A percentile compares a stretch with the other conserved stretches of the same genome.
Conservation (phyloP, 2,113 vertebrate species). For the Eptesicus fuscus region DNA sequence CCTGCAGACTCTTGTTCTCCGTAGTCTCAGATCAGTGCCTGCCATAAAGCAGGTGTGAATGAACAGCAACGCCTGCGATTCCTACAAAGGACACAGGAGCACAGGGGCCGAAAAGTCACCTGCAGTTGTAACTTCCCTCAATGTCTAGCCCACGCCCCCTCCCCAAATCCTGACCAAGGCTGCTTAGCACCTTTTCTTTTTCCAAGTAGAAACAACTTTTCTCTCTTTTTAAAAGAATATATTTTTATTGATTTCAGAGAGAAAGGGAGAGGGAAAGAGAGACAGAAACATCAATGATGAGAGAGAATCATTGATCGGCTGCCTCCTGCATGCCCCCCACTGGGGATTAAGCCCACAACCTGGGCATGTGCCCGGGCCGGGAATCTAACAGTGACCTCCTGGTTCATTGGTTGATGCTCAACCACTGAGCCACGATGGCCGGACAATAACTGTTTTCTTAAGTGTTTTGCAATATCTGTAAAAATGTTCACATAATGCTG, state of each 20-base stretch:
- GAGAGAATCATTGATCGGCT: too few species aligned
- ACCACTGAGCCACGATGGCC: too few species aligned
- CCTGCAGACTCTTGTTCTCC: background rate
- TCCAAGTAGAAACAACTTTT: background rate
- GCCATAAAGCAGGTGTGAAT: accelerated
- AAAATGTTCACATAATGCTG: background rate
- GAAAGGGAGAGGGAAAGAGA: too few species aligned
- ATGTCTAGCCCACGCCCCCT: accelerated
- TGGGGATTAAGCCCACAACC: too few species aligned
- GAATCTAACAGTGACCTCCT: too few species aligned
- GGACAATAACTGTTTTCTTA: too few species aligned
- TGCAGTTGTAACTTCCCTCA: background rate
- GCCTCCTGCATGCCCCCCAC: too few species aligned
- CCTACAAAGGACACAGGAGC: accelerated
- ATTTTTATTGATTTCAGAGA: too few species aligned
- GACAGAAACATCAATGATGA: too few species aligned
- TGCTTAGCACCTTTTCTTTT: background rate
- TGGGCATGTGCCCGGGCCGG: too few species aligned
- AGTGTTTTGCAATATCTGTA: background rate
- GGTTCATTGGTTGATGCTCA: too few species aligned
- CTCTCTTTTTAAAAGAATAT: too few species aligned
- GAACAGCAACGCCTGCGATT: background rate
- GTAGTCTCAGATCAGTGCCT: background rate
- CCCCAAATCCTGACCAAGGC: background rate
- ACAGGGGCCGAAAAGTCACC: accelerated